Evolutionary conservation across 1,140 invertebrate species (phyloP).

Genomic region (Pissodes strobi): DNA sequence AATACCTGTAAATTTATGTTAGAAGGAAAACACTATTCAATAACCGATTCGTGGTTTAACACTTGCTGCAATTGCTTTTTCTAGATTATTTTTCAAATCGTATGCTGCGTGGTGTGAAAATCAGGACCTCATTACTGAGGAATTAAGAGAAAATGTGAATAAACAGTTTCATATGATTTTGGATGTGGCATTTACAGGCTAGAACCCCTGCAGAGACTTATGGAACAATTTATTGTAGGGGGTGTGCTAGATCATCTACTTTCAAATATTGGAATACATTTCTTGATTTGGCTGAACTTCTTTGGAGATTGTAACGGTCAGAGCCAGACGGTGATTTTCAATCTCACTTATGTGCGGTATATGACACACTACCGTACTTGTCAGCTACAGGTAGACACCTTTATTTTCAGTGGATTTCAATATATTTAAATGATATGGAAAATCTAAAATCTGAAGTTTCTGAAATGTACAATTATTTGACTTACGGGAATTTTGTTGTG

Average conservation of each 20-base stretch:
- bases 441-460: not conserved
- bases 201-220: not conserved
- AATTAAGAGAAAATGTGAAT: too few relatives aligned
- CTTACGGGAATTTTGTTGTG: too few relatives aligned
- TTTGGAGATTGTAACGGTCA: not conserved
- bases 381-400: conserved; percentile 3
- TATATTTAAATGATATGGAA: conserved; percentile 2
- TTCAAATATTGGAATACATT: conserved; percentile 22
- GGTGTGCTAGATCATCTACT: not conserved
- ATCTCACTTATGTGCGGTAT: conserved; percentile 13
- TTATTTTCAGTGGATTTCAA: not conserved
- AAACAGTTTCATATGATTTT: too few relatives aligned
- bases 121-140: too few relatives aligned
- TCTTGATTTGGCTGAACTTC: conserved; percentile 9
- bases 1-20: conserved; percentile 13
- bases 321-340: conserved; percentile 17
- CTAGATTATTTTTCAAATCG: too few relatives aligned
- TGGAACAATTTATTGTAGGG: not conserved
- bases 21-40: too few relatives aligned
- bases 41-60: not conserved
- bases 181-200: too few relatives aligned
- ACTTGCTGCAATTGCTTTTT: not conserved
- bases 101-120: too few relatives aligned
- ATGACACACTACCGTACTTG: conserved; percentile 13
- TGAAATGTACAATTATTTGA: conserved; percentile 15